A percentile compares a stretch with the other conserved stretches of the same genome.
phyloP scores from a whole-genome alignment of 1,140 invertebrate species.

The Lepidurus packardi region DNA sequence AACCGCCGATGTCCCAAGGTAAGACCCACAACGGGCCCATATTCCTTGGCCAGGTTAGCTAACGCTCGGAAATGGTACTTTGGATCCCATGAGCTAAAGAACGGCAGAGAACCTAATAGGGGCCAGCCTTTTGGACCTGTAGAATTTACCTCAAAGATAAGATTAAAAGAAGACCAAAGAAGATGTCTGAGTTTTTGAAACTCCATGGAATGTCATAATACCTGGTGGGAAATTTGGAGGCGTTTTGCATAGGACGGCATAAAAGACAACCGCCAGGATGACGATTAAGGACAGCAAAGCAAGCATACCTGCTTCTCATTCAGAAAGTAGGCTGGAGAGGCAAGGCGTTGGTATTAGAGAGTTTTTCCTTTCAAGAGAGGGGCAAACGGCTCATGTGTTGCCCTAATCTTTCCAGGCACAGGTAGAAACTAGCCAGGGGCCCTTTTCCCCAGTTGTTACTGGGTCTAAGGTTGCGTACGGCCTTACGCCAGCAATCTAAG shows the following conservation, averaged over 20 bases:
- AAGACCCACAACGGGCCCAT: slow-evolving; percentile 28
- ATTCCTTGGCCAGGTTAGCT: slow-evolving; percentile 2
- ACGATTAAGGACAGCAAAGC: not conserved
- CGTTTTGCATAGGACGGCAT: not conserved
- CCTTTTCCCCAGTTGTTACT: not conserved
- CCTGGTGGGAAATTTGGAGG: not conserved
- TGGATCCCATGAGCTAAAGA: not conserved
- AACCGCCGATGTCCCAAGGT: slow-evolving; percentile 24
- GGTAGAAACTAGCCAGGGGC: not conserved
- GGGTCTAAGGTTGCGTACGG: not conserved
- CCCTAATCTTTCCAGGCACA: too few relatives aligned
- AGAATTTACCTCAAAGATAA: not conserved
- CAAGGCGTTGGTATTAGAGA: not conserved
- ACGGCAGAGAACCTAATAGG: not conserved
- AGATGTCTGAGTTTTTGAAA: not conserved
- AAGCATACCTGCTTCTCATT: not conserved
- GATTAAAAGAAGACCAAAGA: not conserved
- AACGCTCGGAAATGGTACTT: slow-evolving; percentile 26
- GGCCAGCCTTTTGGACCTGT: not conserved
- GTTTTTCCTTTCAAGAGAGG: not conserved
- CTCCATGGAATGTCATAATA: not conserved
- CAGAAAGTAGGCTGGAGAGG: not conserved
- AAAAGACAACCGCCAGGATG: not conserved
- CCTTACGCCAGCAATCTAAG: not conserved
- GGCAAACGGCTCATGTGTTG: too few relatives aligned